These are phyloP conservation scores for Onychorhynchus coronatus DNA, from an alignment of 2,113 vertebrate genomes.

Conservation along the genomic window DNA sequence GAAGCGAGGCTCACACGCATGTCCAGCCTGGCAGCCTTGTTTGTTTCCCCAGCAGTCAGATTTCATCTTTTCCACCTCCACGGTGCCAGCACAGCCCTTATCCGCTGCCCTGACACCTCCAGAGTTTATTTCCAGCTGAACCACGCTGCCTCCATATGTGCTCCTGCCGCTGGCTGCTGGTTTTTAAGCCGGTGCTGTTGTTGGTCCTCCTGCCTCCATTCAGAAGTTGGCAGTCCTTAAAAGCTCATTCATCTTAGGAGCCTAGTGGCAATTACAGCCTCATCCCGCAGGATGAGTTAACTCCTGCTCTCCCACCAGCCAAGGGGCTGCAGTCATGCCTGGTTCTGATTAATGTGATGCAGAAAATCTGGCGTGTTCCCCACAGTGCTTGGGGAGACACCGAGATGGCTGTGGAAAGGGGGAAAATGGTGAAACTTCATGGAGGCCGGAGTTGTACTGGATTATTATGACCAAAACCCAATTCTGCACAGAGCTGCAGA, in stretches of 20 bases:
- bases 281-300: neutral
- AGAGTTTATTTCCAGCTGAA: conserved; percentile 18
- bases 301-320: neutral
- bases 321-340: fast-evolving
- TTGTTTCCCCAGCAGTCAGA: neutral
- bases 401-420: neutral
- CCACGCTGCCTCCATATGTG: neutral
- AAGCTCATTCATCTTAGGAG: neutral
- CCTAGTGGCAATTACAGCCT: neutral
- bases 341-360: fast-evolving
- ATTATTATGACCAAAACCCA: fast-evolving
- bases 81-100: neutral
- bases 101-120: conserved; percentile 14
- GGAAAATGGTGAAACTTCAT: fast-evolving
- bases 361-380: neutral
- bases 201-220: neutral
- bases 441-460: neutral
- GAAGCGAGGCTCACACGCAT: conserved; percentile 1
- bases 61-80: conserved; percentile 52
- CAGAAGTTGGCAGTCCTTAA: neutral
- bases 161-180: neutral
- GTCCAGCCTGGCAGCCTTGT: neutral
- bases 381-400: fast-evolving
- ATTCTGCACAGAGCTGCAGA: neutral
- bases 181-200: neutral